Conservation (phyloP, 1,140 invertebrate genomes). For the Euglossa dilemma region DNA sequence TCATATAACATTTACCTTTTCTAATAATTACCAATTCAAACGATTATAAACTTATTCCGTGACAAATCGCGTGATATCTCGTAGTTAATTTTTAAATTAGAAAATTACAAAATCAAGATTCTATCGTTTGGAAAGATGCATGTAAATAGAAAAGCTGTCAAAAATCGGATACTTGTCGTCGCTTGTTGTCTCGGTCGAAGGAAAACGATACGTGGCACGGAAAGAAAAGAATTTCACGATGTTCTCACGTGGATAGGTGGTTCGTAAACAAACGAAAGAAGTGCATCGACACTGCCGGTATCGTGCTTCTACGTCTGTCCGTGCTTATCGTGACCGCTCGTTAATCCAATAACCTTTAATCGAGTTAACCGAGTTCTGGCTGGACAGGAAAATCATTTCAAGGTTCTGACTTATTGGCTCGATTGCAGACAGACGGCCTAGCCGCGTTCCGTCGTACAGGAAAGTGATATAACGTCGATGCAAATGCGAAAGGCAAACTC, state of each 20-base stretch:
- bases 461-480: conserved; percentile 11
- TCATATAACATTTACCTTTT: too few species aligned
- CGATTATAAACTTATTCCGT: too few species aligned
- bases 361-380: conserved; percentile 52
- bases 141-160: too few species aligned
- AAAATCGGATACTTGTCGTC: too few species aligned
- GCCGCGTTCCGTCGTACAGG: background rate
- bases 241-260: background rate
- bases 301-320: conserved; percentile 10
- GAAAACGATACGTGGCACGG: background rate
- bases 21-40: too few species aligned
- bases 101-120: too few species aligned
- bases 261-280: conserved; percentile 32
- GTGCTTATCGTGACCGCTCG: conserved; percentile 36
- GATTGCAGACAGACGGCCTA: conserved; percentile 13
- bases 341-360: conserved; percentile 67
- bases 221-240: background rate
- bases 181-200: too few species aligned
- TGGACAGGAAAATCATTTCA: conserved; percentile 58
- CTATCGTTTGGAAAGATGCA: too few species aligned
- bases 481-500: background rate
- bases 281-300: conserved; percentile 52
- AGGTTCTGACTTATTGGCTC: conserved; percentile 55
- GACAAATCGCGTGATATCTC: too few species aligned
- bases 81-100: too few species aligned